Conservation (phyloP, 2,888 invertebrate genomes). For the Agrotis segetum region DNA sequence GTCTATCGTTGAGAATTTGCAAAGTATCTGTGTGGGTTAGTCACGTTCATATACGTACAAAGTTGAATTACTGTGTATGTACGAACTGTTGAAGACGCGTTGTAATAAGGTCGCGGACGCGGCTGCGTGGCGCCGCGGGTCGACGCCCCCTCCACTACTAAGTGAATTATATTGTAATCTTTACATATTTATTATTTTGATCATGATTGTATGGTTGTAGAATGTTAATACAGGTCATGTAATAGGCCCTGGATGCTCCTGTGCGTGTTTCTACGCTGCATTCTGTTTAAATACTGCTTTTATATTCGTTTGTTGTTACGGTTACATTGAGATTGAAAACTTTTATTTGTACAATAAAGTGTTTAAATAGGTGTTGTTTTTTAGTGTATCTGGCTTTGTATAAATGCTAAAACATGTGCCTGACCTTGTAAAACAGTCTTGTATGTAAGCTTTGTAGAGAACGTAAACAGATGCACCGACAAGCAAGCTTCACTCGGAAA, state of each 20-base stretch:
- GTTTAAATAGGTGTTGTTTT: too few relatives aligned
- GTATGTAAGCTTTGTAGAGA: slow-evolving; percentile 2
- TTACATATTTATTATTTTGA: slow-evolving; percentile 63
- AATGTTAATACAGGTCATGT: slow-evolving; percentile 52
- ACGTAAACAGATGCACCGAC: slow-evolving; percentile 35
- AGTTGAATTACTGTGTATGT: slow-evolving; percentile 66
- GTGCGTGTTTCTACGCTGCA: neutral
- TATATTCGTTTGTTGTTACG: neutral
- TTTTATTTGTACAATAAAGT: neutral
- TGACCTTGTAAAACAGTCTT: slow-evolving; percentile 29
- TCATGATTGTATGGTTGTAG: slow-evolving; percentile 46
- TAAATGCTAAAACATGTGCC: neutral
- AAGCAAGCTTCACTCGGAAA: slow-evolving; percentile 18
- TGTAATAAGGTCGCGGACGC: slow-evolving; percentile 87
- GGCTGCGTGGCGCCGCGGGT: slow-evolving; percentile 83
- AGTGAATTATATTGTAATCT: slow-evolving; percentile 76
- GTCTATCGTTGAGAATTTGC: slow-evolving; percentile 58
- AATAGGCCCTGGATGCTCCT: slow-evolving; percentile 31
- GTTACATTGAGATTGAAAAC: neutral
- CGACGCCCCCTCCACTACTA: slow-evolving; percentile 82
- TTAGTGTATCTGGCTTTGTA: neutral
- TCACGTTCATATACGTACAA: slow-evolving; percentile 63
- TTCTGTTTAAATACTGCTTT: neutral
- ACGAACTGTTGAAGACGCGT: slow-evolving; percentile 68
- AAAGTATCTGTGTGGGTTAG: slow-evolving; percentile 59